Evolutionary conservation across 2,113 vertebrate genomes (phyloP), one percentile per base, ranked within the genome.

Genomic region (Cyphomyrus discorhynchus): DNA sequence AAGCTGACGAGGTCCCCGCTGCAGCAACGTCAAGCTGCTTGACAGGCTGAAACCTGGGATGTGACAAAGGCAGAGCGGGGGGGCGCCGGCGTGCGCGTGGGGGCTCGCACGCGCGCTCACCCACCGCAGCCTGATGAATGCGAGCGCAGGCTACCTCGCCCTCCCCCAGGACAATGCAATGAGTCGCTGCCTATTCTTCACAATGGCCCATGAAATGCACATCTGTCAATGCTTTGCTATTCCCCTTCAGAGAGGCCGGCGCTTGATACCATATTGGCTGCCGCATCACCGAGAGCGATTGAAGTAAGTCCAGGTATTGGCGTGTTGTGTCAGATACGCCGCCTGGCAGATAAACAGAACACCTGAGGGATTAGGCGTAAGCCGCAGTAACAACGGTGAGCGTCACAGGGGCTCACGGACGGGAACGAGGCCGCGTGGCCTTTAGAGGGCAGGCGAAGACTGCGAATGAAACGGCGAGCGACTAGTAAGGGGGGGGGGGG

Each of bases 371-470:
- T 92, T 93, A 90, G 94, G 94, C 91, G 92, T 92, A 93, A 93
- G 89, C 92, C 91, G 95, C 93, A 94, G 94, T 95, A 96, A 96
- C 96, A 93, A 42, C 87, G 90, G 31, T 90, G 92, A 89, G 3
- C 50, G 92, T 92, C 84, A 2, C 15, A 2, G 47, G 49, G 91
- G 80, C 90, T 91, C 88, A 91, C 88, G 93, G 91, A 19, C 66
- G 95, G 91, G 88, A 91, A 93, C 91, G 91, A 90, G 94, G 95
- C 94, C 90, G 95, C 94, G 94, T 96, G 93, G 97, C 98, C 98
- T 98, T 98, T 98, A 99, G 98, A 98, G 98, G 98, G 98, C 98
- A 99, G 98, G 94, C 98, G 94, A 98, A 97, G 96, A 97, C 97
- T 97, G 96, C 96, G 96, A 97, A 98, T 97, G 96, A 94, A 95